Evolutionary conservation across 2,113 vertebrate species (phyloP).

Genomic region (Cyanoramphus novaezelandiae): DNA sequence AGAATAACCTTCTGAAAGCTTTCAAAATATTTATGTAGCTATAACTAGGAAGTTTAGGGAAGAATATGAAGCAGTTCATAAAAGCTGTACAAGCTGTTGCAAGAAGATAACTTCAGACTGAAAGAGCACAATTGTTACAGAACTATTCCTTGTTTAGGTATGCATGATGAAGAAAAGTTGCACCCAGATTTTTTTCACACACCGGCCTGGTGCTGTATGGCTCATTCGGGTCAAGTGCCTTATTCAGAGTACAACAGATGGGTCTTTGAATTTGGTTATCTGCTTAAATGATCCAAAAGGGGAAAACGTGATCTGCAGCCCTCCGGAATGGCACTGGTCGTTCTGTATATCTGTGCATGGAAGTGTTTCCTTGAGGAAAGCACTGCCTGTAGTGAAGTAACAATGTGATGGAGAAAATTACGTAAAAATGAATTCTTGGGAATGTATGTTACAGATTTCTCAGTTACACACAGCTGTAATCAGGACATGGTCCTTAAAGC

Average conservation of each 20-base stretch:
- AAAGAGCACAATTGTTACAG: background rate
- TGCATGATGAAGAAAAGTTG: background rate
- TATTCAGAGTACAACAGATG: background rate
- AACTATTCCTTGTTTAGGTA: background rate
- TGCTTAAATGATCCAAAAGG: background rate
- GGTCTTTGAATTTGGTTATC: background rate
- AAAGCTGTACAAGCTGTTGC: background rate
- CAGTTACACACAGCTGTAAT: background rate
- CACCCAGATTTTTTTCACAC: background rate
- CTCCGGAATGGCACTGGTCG: background rate
- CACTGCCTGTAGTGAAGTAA: background rate
- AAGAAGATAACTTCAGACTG: background rate
- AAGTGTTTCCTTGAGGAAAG: background rate
- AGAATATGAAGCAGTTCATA: background rate
- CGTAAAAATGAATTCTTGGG: background rate
- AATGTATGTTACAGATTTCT: background rate
- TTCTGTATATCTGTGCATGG: background rate
- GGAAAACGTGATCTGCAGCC: background rate
- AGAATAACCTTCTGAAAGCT: background rate
- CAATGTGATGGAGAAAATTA: background rate
- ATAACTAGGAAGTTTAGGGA: background rate
- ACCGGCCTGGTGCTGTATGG: background rate
- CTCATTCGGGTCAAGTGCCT: constrained; percentile 2
- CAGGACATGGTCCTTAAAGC: background rate
- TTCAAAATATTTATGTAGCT: background rate